A percentile compares a stretch with the other conserved stretches of the same genome.
Evolutionary conservation across 2,797 vertebrate genomes (phyloP).

Genomic region (Lepilemur ruficaudatus): DNA sequence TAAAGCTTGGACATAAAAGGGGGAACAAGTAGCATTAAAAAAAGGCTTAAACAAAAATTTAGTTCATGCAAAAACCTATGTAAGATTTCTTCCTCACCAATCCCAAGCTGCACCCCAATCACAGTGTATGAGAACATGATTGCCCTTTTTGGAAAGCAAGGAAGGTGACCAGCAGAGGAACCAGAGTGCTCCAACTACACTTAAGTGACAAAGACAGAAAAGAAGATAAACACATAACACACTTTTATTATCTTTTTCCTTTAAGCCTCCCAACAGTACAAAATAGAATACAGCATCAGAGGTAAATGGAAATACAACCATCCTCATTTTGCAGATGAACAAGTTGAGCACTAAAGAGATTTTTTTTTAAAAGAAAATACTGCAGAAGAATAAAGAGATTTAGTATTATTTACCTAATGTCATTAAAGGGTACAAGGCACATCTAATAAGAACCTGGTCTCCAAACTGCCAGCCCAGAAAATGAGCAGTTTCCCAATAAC

Average conservation of each 20-base stretch:
- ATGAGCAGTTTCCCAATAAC: not conserved
- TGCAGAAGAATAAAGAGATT: not conserved
- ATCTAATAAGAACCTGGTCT: not conserved
- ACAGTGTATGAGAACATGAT: not conserved
- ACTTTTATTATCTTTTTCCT: not conserved
- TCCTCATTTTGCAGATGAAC: not conserved
- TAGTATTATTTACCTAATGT: not conserved
- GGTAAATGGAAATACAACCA: not conserved
- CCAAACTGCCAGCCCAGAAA: not conserved
- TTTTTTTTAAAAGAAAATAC: no score
- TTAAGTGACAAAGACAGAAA: not conserved
- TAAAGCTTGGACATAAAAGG: not conserved
- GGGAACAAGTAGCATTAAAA: not conserved
- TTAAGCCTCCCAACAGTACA: not conserved
- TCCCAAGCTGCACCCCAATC: not conserved
- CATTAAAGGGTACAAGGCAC: not conserved
- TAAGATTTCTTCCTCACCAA: not conserved
- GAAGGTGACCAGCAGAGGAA: not conserved
- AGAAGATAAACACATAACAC: not conserved
- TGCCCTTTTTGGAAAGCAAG: not conserved
- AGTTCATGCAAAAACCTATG: not conserved
- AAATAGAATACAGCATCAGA: not conserved
- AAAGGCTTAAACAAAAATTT: not conserved
- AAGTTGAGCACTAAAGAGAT: not conserved
- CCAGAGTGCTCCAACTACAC: not conserved